A percentile compares a stretch with the other conserved stretches of the same genome.
phyloP scores from a whole-genome alignment of 2,113 vertebrate genomes.

The Corythoichthys intestinalis region DNA sequence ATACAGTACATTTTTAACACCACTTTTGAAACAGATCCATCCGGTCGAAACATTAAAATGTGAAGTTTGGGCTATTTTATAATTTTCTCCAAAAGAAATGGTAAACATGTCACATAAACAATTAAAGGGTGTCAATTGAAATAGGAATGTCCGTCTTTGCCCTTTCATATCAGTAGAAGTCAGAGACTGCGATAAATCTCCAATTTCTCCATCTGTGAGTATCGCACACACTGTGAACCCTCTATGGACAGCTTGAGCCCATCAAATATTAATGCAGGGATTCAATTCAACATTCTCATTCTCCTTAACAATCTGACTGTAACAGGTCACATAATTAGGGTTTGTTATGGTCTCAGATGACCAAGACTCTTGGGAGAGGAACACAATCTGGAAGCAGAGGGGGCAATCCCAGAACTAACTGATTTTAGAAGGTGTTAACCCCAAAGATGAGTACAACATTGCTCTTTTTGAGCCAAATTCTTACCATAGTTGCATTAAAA shows the following conservation, averaged over 20 bases:
- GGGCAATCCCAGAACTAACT: slow-evolving; percentile 10
- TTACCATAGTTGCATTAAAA: slow-evolving; percentile 64
- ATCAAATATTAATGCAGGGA: slow-evolving; percentile 75
- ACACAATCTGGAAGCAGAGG: slow-evolving; percentile 12
- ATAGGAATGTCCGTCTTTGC: background rate
- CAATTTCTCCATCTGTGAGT: slow-evolving; percentile 63
- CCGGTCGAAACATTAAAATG: background rate
- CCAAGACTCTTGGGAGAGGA: slow-evolving; percentile 31
- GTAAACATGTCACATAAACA: background rate
- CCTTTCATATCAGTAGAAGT: slow-evolving; percentile 14
- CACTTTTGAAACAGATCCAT: background rate
- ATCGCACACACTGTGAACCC: slow-evolving; percentile 65
- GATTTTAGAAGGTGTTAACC: background rate
- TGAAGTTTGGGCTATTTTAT: background rate
- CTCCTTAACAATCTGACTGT: slow-evolving; percentile 58
- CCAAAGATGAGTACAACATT: background rate
- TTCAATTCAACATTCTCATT: slow-evolving; percentile 66
- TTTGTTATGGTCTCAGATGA: slow-evolving; percentile 29
- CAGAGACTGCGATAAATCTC: slow-evolving; percentile 31
- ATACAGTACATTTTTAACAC: background rate
- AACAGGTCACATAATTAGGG: slow-evolving; percentile 35
- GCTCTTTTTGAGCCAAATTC: slow-evolving; percentile 33
- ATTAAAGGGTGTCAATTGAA: background rate
- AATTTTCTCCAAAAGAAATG: background rate
- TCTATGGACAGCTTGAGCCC: slow-evolving; percentile 65